Percentiles rank a stretch among this genome's conserved stretches.
Conservation (phyloP, 2,797 vertebrate genomes). For the Ptychobarbus kaznakovi region DNA sequence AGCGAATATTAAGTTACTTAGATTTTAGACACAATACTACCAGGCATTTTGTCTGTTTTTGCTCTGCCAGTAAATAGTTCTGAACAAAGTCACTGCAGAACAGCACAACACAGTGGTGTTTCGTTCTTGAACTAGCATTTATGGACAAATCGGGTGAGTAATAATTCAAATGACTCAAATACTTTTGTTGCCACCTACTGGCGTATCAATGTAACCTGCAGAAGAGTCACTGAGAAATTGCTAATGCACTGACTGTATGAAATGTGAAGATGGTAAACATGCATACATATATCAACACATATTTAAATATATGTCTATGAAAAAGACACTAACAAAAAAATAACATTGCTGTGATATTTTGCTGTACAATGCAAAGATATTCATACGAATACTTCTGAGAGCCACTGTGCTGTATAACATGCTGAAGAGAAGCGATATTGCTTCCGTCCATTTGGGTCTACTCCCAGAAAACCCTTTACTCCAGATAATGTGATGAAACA, state of each 20-base stretch:
- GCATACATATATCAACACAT: too few relatives aligned
- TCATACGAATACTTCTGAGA: neutral
- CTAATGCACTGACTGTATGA: neutral
- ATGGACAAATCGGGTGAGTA: neutral
- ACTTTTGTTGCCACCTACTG: neutral
- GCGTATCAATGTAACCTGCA: neutral
- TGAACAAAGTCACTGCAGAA: neutral
- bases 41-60: neutral
- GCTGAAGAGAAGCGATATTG: neutral
- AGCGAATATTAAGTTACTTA: neutral
- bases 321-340: neutral
- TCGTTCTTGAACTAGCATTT: neutral
- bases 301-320: neutral
- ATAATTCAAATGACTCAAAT: neutral
- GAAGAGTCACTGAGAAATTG: neutral
- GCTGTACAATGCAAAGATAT: neutral
- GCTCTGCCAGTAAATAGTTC: neutral
- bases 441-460: neutral
- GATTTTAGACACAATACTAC: neutral
- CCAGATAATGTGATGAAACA: slow-evolving; percentile 18
- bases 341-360: neutral
- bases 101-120: neutral
- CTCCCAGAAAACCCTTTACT: neutral
- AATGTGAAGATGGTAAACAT: neutral
- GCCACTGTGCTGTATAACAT: neutral